Conservation (phyloP, 2,888 invertebrate species). For the Osmoderma eremita region DNA sequence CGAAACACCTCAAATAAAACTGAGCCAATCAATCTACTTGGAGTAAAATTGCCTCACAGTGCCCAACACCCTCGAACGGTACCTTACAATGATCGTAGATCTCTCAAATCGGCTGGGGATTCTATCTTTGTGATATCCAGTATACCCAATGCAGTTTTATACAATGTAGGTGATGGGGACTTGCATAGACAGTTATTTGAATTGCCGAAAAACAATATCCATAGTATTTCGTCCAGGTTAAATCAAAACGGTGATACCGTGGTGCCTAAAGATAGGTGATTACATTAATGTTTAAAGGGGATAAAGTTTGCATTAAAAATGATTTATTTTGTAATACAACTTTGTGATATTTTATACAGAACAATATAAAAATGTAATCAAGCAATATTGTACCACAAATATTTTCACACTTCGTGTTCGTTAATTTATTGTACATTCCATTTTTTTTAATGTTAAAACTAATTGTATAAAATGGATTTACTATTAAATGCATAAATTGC, state of each 20-base stretch:
- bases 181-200: slow-evolving; percentile 49
- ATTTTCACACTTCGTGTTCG: no score
- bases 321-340: slow-evolving; percentile 22
- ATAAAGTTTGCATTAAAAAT: slow-evolving; percentile 18
- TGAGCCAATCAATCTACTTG: slow-evolving; percentile 55
- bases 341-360: slow-evolving; percentile 28
- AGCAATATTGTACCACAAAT: no score
- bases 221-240: slow-evolving; percentile 33
- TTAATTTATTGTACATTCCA: no score
- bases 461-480: no score
- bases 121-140: slow-evolving; percentile 47
- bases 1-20: slow-evolving; percentile 57
- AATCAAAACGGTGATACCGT: slow-evolving; percentile 19
- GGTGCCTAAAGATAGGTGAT: slow-evolving; percentile 22
- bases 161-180: slow-evolving; percentile 42
- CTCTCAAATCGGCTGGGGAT: slow-evolving; percentile 58
- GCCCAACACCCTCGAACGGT: slow-evolving; percentile 43
- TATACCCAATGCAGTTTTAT: slow-evolving; percentile 10
- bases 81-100: slow-evolving; percentile 48
- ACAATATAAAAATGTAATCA: not conserved
- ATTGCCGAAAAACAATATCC: slow-evolving; percentile 44
- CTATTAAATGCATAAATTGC: no score
- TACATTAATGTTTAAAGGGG: slow-evolving; percentile 27
- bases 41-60: slow-evolving; percentile 48
- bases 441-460: no score